Base-by-base conservation (phyloP, 2,797 vertebrate species). In the Perdix hodgsoniae region DNA sequence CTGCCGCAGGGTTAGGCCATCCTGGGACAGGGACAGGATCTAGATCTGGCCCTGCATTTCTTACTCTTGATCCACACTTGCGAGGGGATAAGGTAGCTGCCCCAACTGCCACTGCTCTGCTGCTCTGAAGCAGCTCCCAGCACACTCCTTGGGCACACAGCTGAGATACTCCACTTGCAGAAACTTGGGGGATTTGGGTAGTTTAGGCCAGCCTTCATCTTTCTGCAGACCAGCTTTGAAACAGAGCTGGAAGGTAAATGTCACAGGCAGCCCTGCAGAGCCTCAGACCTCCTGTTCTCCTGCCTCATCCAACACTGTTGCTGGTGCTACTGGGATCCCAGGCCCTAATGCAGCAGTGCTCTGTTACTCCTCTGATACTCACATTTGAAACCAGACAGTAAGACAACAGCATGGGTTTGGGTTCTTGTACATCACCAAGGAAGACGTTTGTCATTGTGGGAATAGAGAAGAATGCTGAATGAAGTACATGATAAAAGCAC, bases 121-220 rank as follows among this genome's bases (percentile, higher is more conserved):
- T 33, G 33, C 18, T 40, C 72, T n/a, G 52, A 37, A 1, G 59
- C 8, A 63, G n/a, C 39, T 59, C 59, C 42, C 49, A 19, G 49
- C 0, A 0, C 1, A 37, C 14, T 6, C 22, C 35, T 8, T 11
- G 4, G 26, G 0, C 1, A 15, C 22, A 1, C 16, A 14, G 54
- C 44, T 47, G 65, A 23, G 49, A 2, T 44, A 16, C 29, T n/a
- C 0, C 4, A 26, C 21, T 24, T 45, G 61, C 73, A 65, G 60
- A 22, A 52, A 74, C 40, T 10, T 10, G 26, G 52, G 52, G 37
- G 33, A 13, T 0, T 5, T 14, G 35, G 72, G 31, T 11, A 35
- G 57, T 10, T 23, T 7, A 5, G 64, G 52, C 63, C 10, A 8
- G 54, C n/a, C 14, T 16, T 52, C 17, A 1, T 1, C 5, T 10